Evolutionary conservation across 2,113 vertebrate genomes (phyloP).

Genomic region (Hydropotes inermis): DNA sequence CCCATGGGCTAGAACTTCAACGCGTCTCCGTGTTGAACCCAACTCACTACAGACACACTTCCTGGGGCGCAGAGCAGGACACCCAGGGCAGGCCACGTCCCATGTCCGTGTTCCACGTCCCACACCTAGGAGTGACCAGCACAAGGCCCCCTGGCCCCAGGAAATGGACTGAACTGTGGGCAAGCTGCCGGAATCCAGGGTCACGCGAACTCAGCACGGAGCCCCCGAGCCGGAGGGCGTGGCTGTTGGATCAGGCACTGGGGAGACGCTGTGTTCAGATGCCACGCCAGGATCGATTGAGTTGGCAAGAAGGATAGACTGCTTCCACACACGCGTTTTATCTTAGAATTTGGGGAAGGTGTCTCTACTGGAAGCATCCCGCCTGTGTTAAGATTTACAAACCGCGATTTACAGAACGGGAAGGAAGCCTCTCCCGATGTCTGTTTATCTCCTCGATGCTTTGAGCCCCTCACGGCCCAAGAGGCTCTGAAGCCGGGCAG

Average conservation of each 20-base stretch:
- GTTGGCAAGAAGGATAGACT: rapidly evolving
- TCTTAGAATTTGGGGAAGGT: rapidly evolving
- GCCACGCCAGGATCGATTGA: rapidly evolving
- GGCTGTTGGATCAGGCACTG: rapidly evolving
- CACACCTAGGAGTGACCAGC: not conserved
- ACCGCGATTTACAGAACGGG: rapidly evolving
- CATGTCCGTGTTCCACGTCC: not conserved
- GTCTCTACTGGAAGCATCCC: rapidly evolving
- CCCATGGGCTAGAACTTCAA: not conserved
- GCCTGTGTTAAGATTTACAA: too few relatives aligned
- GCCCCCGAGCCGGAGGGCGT: rapidly evolving
- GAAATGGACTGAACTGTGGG: rapidly evolving
- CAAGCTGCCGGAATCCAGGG: not conserved
- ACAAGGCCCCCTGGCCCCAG: rapidly evolving
- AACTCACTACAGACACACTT: rapidly evolving
- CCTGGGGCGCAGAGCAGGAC: not conserved
- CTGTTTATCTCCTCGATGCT: rapidly evolving
- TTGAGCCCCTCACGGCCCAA: rapidly evolving
- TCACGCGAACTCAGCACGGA: rapidly evolving
- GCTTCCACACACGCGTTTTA: rapidly evolving
- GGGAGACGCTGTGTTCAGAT: not conserved
- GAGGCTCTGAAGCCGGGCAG: rapidly evolving
- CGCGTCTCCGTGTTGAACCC: rapidly evolving
- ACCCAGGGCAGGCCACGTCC: rapidly evolving
- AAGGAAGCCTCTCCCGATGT: rapidly evolving